A percentile compares a stretch with the other conserved stretches of the same genome.
Evolutionary conservation across 2,113 vertebrate genomes (phyloP).

Genomic region (Columbina picui): DNA sequence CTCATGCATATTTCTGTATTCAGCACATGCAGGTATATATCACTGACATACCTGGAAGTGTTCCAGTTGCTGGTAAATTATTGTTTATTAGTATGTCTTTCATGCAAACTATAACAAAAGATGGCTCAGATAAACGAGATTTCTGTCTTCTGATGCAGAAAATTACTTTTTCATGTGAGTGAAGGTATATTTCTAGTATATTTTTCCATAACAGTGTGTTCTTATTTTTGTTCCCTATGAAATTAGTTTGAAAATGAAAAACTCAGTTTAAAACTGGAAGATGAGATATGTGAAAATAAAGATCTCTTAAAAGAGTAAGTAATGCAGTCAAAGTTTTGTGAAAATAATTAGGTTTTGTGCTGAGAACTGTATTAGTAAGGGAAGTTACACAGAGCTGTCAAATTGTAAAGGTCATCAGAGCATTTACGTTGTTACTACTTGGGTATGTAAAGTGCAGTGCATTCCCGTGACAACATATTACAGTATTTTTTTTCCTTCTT

Average conservation of each 20-base stretch:
- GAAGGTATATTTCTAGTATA: neutral
- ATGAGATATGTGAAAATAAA: slow-evolving; percentile 89
- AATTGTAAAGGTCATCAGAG: neutral
- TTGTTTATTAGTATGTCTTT: neutral
- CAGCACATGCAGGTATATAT: neutral
- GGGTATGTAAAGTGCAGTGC: neutral
- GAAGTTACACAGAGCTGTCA: neutral
- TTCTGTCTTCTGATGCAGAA: neutral
- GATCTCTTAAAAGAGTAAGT: slow-evolving; percentile 90
- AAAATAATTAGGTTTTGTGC: neutral
- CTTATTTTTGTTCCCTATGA: slow-evolving; percentile 10
- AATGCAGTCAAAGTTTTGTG: slow-evolving; percentile 12
- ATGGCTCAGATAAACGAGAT: neutral
- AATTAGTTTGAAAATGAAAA: slow-evolving; percentile 93
- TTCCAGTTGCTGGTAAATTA: neutral
- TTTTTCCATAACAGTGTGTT: slow-evolving; percentile 37
- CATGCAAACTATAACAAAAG: neutral
- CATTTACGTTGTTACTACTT: neutral
- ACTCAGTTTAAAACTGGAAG: slow-evolving; percentile 90
- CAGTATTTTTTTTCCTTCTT: neutral
- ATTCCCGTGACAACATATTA: neutral
- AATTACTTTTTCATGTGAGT: neutral
- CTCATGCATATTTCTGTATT: neutral
- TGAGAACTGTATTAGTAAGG: neutral
- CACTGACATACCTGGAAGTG: neutral